Percentiles rank a stretch among this genome's conserved stretches.
Evolutionary conservation across 1,140 invertebrate genomes (phyloP).

Genomic region (Bombus waltoni): DNA sequence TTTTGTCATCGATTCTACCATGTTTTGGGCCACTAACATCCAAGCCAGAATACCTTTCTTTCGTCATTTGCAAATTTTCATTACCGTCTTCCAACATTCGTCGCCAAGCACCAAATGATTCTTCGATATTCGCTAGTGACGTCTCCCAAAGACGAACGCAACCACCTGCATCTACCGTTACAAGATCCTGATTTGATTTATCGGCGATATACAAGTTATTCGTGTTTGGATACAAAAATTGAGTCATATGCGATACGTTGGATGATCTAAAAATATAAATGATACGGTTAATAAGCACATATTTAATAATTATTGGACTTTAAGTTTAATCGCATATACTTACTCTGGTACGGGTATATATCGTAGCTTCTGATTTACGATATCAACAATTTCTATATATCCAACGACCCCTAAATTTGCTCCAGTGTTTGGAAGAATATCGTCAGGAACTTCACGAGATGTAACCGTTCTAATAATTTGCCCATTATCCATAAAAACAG

Average conservation of each 20-base stretch:
- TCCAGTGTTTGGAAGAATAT: slow-evolving; percentile 66
- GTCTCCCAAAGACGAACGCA: slow-evolving; percentile 86
- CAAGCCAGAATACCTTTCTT: slow-evolving; percentile 87
- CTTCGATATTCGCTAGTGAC: slow-evolving; percentile 80
- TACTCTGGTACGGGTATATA: slow-evolving; percentile 85
- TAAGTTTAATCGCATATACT: slow-evolving; percentile 54
- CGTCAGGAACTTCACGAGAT: slow-evolving; percentile 61
- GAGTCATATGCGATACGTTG: slow-evolving; percentile 67
- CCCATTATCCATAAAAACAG: slow-evolving; percentile 77
- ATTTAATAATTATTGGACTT: background rate
- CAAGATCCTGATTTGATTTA: slow-evolving; percentile 78
- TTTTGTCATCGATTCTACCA: slow-evolving; percentile 95
- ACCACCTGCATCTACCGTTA: slow-evolving; percentile 85
- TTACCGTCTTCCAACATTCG: slow-evolving; percentile 79
- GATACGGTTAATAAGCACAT: background rate
- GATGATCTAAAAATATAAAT: slow-evolving; percentile 60
- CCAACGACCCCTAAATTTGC: slow-evolving; percentile 67
- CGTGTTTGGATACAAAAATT: slow-evolving; percentile 80
- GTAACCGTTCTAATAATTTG: slow-evolving; percentile 79
- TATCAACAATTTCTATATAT: slow-evolving; percentile 85
- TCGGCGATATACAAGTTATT: slow-evolving; percentile 69
- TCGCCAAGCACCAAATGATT: slow-evolving; percentile 78
- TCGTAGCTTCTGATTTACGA: slow-evolving; percentile 82
- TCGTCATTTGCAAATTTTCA: slow-evolving; percentile 88
- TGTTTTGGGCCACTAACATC: slow-evolving; percentile 93